These are phyloP conservation scores for Plectropomus leopardus DNA, from an alignment of 2,113 vertebrate species.

Conservation along the genomic window DNA sequence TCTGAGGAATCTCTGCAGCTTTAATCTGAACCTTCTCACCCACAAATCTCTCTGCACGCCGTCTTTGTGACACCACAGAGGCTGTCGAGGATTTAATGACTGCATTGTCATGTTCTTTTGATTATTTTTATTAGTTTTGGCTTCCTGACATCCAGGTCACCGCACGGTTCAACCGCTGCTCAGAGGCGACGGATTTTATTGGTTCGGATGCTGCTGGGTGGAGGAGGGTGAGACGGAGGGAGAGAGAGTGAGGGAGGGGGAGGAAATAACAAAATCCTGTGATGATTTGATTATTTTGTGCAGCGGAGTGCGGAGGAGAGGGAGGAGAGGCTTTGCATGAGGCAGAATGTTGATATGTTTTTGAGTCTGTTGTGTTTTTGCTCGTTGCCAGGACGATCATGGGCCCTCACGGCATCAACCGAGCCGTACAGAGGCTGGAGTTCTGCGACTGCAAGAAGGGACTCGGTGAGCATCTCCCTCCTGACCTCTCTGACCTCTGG, in stretches of 20 bases:
- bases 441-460: conserved; percentile 89
- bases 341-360: conserved; percentile 42
- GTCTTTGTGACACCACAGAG: neutral
- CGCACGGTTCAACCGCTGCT: neutral
- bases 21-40: conserved; percentile 11
- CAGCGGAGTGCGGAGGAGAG: conserved; percentile 25
- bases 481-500: conserved; percentile 12
- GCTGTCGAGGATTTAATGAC: neutral
- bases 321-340: conserved; percentile 29
- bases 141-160: conserved; percentile 30
- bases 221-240: neutral
- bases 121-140: conserved; percentile 3
- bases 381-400: conserved; percentile 87
- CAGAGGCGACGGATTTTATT: conserved; percentile 45
- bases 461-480: conserved; percentile 84
- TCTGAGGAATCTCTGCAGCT: conserved; percentile 11
- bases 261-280: conserved; percentile 60
- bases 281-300: conserved; percentile 68
- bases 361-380: conserved; percentile 35
- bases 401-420: conserved; percentile 89
- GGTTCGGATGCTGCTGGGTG: conserved; percentile 21
- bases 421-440: conserved; percentile 87
- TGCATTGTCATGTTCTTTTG: conserved; percentile 27
- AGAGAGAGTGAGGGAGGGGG: too few species aligned
- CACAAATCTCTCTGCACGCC: neutral